Evolutionary conservation across 2,888 invertebrate genomes (phyloP).

Genomic region (Drosophila recens): DNA sequence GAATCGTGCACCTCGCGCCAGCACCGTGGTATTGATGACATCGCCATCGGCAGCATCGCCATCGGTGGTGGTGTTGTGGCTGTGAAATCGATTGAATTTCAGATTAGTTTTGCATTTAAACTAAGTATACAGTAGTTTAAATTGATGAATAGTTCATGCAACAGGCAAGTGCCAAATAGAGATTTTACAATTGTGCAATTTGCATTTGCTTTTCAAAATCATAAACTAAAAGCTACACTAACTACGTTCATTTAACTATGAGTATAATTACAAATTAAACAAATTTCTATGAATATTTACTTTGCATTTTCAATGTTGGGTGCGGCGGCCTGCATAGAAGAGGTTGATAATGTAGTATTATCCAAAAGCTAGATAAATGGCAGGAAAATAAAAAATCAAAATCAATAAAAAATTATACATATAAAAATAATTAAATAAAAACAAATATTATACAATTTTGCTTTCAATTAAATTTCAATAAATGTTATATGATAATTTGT

Average conservation of each 20-base stretch:
- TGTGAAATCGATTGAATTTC: conserved; percentile 9
- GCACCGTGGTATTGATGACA: conserved; percentile 88
- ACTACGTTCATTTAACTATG: conserved; percentile 37
- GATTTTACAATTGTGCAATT: conserved; percentile 41
- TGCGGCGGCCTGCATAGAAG: conserved; percentile 86
- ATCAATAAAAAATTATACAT: conserved; percentile 73
- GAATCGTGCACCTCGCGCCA: conserved; percentile 92
- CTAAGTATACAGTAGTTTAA: neutral
- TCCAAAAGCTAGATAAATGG: conserved; percentile 89
- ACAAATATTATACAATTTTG: neutral
- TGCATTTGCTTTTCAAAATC: conserved; percentile 29
- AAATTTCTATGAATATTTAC: conserved; percentile 87
- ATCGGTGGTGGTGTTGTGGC: conserved; percentile 56
- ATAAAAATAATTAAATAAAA: conserved; percentile 46
- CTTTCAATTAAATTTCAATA: conserved; percentile 27
- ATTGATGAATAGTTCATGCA: conserved; percentile 33
- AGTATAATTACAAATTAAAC: conserved; percentile 50
- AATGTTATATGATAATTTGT: conserved; percentile 9
- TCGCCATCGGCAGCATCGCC: conserved; percentile 85
- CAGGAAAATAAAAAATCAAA: conserved; percentile 83
- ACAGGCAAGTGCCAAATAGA: conserved; percentile 33
- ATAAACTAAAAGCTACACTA: conserved; percentile 24
- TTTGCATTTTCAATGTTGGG: conserved; percentile 87
- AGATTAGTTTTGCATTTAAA: conserved; percentile 11
- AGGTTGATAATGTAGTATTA: conserved; percentile 84